These are phyloP conservation scores for Ephydatia muelleri DNA, from an alignment of 37 sponge, comb jelly and placozoan species.

Conservation along the genomic window DNA sequence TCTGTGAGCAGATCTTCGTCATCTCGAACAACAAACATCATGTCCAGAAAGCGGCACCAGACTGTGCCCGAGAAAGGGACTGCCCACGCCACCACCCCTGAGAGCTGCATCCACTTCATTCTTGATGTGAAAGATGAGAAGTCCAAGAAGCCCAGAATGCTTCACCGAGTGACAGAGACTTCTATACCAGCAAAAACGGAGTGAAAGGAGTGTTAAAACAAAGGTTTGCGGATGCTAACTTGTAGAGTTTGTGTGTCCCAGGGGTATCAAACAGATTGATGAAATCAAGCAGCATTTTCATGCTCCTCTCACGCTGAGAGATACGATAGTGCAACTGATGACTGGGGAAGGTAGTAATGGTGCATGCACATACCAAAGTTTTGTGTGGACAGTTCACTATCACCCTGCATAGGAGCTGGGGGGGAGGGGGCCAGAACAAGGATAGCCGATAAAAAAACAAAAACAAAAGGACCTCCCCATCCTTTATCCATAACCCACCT, in stretches of 20 bases:
- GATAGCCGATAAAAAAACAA: neutral
- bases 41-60: slow-evolving; percentile 27
- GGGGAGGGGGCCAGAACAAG: neutral
- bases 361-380: slow-evolving; percentile 4
- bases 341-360: neutral
- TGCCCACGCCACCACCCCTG: slow-evolving; percentile 12
- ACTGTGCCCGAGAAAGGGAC: slow-evolving; percentile 42
- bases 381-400: slow-evolving; percentile 32
- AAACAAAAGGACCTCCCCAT: neutral
- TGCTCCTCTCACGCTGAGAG: slow-evolving; percentile 39
- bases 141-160: slow-evolving; percentile 62
- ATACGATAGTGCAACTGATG: slow-evolving; percentile 7
- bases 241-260: slow-evolving; percentile 39
- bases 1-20: slow-evolving; percentile 45
- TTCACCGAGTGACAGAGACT: slow-evolving; percentile 22
- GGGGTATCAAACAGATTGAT: slow-evolving; percentile 6
- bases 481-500: slow-evolving; percentile 2
- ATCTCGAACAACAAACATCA: neutral
- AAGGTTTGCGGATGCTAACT: neutral
- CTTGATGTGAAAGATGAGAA: slow-evolving; percentile 63
- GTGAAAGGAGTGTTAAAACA: neutral
- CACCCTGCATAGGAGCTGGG: slow-evolving; percentile 21
- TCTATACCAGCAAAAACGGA: neutral
- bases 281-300: slow-evolving; percentile 6
- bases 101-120: slow-evolving; percentile 64